Conservation (phyloP, 2,888 invertebrate species). For the Hypselothyrea guttata region DNA sequence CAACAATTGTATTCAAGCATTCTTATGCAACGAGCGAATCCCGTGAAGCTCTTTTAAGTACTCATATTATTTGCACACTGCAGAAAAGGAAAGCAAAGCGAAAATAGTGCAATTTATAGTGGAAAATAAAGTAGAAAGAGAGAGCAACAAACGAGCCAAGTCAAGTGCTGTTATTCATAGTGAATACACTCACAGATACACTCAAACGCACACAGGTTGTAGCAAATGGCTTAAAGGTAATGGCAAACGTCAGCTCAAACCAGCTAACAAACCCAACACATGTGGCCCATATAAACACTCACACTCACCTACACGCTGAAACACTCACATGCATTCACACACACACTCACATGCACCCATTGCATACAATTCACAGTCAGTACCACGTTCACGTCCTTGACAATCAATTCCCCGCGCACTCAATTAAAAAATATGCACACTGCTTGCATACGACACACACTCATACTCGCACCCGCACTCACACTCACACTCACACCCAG, state of each 20-base stretch:
- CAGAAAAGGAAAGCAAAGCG: slow-evolving; percentile 19
- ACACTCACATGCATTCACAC: slow-evolving; percentile 1
- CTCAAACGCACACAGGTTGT: slow-evolving; percentile 11
- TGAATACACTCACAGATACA: slow-evolving; percentile 34
- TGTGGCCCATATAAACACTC: slow-evolving; percentile 33
- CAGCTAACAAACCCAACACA: slow-evolving; percentile 44
- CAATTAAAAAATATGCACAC: slow-evolving; percentile 75
- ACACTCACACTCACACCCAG: slow-evolving; percentile 14
- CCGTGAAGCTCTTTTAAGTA: slow-evolving; percentile 55
- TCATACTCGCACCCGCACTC: slow-evolving; percentile 21
- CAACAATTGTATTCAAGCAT: slow-evolving; percentile 21
- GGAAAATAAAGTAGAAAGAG: slow-evolving; percentile 19
- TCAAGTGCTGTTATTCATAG: slow-evolving; percentile 75
- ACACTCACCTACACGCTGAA: slow-evolving; percentile 6
- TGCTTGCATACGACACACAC: slow-evolving; percentile 58
- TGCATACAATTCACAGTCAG: slow-evolving; percentile 45
- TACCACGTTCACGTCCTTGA: slow-evolving; percentile 72
- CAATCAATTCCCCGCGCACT: slow-evolving; percentile 77
- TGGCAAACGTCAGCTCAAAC: slow-evolving; percentile 60
- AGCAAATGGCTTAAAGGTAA: slow-evolving; percentile 71
- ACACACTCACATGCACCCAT: slow-evolving; percentile 5
- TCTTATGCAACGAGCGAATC: slow-evolving; percentile 13
- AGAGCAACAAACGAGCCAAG: slow-evolving; percentile 54
- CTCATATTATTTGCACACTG: slow-evolving; percentile 66
- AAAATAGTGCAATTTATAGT: slow-evolving; percentile 22